Percentiles rank a stretch among this genome's conserved stretches.
phyloP scores from a whole-genome alignment of 2,888 invertebrate genomes.

The Tortrix viridana region DNA sequence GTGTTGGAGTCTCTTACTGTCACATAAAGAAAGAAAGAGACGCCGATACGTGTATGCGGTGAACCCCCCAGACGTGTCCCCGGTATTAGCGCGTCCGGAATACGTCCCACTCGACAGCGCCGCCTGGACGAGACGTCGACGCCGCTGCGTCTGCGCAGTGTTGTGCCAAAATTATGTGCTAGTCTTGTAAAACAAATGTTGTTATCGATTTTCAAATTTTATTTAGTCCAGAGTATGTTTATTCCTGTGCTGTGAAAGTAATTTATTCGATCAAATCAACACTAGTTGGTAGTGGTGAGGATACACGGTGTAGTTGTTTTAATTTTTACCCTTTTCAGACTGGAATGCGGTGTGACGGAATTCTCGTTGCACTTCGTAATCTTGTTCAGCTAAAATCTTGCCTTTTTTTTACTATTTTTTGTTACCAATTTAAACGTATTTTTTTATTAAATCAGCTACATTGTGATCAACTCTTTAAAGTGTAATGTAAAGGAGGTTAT shows the following conservation, averaged over 20 bases:
- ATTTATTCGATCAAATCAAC: constrained; percentile 79
- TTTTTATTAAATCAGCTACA: constrained; percentile 41
- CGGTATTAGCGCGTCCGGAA: too few relatives aligned
- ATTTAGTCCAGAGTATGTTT: constrained; percentile 83
- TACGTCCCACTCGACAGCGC: not conserved
- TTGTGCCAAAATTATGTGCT: constrained; percentile 84
- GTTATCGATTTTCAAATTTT: constrained; percentile 84
- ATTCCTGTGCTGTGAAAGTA: constrained; percentile 80
- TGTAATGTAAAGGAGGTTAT: constrained; percentile 23
- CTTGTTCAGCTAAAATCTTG: constrained; percentile 31
- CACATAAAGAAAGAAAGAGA: too few relatives aligned
- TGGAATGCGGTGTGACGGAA: too few relatives aligned
- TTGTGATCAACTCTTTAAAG: constrained; percentile 43
- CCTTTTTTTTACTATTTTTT: constrained; percentile 18
- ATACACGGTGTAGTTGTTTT: constrained; percentile 60
- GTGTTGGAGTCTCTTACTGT: too few relatives aligned
- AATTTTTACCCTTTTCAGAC: not conserved
- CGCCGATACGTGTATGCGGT: too few relatives aligned
- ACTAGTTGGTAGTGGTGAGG: constrained; percentile 58
- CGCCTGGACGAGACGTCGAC: constrained; percentile 75
- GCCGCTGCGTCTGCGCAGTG: constrained; percentile 63
- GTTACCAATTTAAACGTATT: constrained; percentile 10
- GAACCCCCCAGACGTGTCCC: too few relatives aligned
- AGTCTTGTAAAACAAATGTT: constrained; percentile 81
- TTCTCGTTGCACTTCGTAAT: not conserved